Evolutionary conservation across 1,140 invertebrate genomes (phyloP).

Genomic region (Drosophila pandora): DNA sequence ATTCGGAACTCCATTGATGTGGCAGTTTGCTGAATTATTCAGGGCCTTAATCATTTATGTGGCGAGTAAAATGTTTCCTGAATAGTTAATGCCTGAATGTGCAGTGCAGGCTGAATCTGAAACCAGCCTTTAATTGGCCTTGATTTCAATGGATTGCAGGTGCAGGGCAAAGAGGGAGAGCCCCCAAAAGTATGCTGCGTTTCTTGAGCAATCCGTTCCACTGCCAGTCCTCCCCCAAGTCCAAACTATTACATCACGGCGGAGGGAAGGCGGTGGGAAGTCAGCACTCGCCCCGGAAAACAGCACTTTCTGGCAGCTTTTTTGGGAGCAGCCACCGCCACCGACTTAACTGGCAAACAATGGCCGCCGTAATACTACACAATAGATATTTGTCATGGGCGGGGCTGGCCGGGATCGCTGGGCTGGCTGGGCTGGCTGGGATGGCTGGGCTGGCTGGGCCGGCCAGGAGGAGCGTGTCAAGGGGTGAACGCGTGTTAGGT

Average conservation of each 20-base stretch:
- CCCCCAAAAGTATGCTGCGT: too few species aligned
- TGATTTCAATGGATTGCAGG: neutral
- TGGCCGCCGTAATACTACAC: constrained; percentile 37
- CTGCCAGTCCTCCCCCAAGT: too few species aligned
- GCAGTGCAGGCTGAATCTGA: neutral
- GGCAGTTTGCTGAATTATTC: neutral
- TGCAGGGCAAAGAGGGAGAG: neutral
- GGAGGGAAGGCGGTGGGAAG: neutral
- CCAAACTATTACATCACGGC: too few species aligned
- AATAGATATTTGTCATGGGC: constrained; percentile 34
- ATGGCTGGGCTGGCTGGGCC: too few species aligned
- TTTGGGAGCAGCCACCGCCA: neutral
- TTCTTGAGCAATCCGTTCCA: too few species aligned
- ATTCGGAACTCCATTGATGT: too few species aligned
- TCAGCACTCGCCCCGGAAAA: constrained; percentile 4
- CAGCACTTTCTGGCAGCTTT: neutral
- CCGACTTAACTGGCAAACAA: constrained; percentile 45
- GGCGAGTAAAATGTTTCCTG: neutral
- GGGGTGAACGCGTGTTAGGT: constrained; percentile 5
- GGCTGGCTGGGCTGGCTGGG: too few species aligned
- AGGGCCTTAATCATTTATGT: neutral
- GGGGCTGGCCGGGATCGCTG: too few species aligned
- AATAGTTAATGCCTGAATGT: neutral
- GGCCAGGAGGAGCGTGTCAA: too few species aligned
- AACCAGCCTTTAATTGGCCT: neutral